phyloP scores from a whole-genome alignment of 2,113 vertebrate species.

The Bubalus kerabau region DNA sequence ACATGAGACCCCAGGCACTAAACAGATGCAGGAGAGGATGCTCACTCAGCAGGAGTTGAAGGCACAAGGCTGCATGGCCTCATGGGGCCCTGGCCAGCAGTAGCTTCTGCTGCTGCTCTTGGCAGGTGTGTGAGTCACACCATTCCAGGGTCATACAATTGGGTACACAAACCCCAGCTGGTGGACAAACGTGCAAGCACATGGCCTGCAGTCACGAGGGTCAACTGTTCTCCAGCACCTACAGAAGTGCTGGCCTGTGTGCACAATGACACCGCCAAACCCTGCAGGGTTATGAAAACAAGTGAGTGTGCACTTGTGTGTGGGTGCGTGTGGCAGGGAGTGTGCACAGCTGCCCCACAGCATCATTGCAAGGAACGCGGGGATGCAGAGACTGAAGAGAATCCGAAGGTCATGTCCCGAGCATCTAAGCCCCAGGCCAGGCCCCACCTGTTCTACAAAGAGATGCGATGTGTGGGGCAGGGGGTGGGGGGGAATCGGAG shows the following conservation, averaged over 20 bases:
- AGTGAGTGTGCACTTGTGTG: neutral
- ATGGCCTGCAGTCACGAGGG: neutral
- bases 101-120: neutral
- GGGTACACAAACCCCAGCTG: neutral
- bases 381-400: neutral
- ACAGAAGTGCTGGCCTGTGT: neutral
- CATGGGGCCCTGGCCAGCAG: neutral
- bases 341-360: neutral
- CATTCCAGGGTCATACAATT: neutral
- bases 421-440: neutral
- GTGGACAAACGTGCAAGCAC: neutral
- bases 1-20: neutral
- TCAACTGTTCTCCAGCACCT: neutral
- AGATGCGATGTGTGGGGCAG: fast-evolving
- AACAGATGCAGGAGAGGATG: neutral
- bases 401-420: neutral
- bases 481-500: neutral
- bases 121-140: neutral
- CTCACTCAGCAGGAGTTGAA: neutral
- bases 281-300: neutral
- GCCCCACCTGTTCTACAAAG: neutral
- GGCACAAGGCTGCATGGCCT: neutral
- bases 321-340: neutral
- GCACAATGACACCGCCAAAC: neutral
- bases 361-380: neutral